These are phyloP conservation scores for Drosophila hamatofila DNA, from an alignment of 2,888 invertebrate genomes.

Conservation along the genomic window DNA sequence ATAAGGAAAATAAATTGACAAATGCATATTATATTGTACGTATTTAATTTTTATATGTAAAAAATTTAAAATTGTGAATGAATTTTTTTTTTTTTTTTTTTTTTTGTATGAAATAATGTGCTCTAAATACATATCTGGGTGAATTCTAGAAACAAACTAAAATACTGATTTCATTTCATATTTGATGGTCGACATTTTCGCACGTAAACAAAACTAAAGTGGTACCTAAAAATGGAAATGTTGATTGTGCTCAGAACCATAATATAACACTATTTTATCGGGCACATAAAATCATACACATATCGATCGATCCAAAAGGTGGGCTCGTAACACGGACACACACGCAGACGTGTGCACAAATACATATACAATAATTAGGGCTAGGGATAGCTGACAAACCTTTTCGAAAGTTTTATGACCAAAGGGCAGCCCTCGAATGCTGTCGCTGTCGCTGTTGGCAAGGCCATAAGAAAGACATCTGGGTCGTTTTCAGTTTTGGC, in stretches of 20 bases:
- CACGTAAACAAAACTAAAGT: not conserved
- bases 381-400: slow-evolving; percentile 18
- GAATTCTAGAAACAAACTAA: not conserved
- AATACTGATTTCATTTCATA: not conserved
- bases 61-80: too few species aligned
- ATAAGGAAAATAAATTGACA: too few species aligned
- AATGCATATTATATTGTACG: too few species aligned
- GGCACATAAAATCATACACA: slow-evolving; percentile 47
- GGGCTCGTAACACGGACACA: not conserved
- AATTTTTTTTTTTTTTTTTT: too few species aligned
- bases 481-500: slow-evolving; percentile 8
- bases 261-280: slow-evolving; percentile 9
- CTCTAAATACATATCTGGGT: not conserved
- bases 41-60: too few species aligned
- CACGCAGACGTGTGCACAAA: not conserved
- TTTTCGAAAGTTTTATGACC: slow-evolving; percentile 48
- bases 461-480: slow-evolving; percentile 24
- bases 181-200: not conserved
- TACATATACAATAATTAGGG: slow-evolving; percentile 10
- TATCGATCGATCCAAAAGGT: slow-evolving; percentile 36
- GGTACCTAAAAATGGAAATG: not conserved
- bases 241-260: not conserved
- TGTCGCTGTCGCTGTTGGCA: slow-evolving; percentile 36
- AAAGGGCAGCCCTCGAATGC: slow-evolving; percentile 24
- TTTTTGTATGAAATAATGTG: not conserved